Evolutionary conservation across 2,888 invertebrate species (phyloP), one percentile per base, ranked within the genome.

Genomic region (Lycaena phlaeas): DNA sequence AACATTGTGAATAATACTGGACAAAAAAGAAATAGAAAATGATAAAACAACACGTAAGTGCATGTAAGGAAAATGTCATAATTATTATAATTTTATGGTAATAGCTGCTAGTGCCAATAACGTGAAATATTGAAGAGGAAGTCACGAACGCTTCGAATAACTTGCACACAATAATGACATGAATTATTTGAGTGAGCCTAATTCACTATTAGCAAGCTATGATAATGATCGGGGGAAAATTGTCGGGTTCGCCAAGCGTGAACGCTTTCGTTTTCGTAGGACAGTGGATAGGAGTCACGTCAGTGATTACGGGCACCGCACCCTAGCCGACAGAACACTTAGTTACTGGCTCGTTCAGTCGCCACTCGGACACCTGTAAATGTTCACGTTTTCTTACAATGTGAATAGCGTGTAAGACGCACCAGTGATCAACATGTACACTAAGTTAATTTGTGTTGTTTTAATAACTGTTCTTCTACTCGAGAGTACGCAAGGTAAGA

Each of bases 201-300:
- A 66, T 64, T 61, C 58, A 56, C 57, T 57, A 64, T 68, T 68
- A 65, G 53, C 60, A 67, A 68, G 70, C 71, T 71, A 71, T 76
- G 56, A 58, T 56, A 53, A 56, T 73, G 66, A 68, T 69, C 64
- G 64, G 57, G n/a, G 73, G 72, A 77, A 79, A 81, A 64, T 76
- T 64, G 67, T 68, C 51, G 61, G 61, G 64, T 62, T 58, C 56
- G 54, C 64, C 56, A 65, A 69, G 75, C 81, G 72, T 79, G 68
- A 68, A 64, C 74, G 71, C 82, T 84, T 84, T 84, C 82, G 66
- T 73, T 84, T 81, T 82, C 79, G 60, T 64, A 70, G 76, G 78
- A 69, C 65, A 53, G 56, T 57, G 30, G 31, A n/a, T 18, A 22
- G 58, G 63, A 57, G 56, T 53, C 57, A 52, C 54, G 57, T 54